Evolutionary conservation across 2,797 vertebrate species (phyloP), one percentile per base, ranked within the genome.

Genomic region (Simalia tracyae): DNA sequence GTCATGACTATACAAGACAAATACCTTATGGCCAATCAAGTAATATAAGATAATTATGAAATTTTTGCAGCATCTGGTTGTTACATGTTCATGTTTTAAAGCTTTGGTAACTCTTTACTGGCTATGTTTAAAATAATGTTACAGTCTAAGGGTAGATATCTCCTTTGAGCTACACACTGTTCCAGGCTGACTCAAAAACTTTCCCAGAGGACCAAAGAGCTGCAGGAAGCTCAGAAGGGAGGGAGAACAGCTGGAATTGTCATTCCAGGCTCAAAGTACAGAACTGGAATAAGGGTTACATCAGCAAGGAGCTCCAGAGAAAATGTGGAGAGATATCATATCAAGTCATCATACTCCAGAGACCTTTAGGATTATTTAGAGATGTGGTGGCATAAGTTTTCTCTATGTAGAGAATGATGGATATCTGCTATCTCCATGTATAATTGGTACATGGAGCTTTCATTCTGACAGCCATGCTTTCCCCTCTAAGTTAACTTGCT

Each of bases 41-140:
- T 56, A 46, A 14, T 36, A 54, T 11, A 86, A 36, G 50, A 90
- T 42, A 84, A 24, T 42, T 26, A 86, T 19, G 59, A 89, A 66
- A 63, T 17, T 42, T 22, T 50, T 84, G 59, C n/a, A 68, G 76
- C 84, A 86, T 89, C 89, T 92, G 85, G 56, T 76, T 81, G 76
- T 57, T 64, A n/a, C 57, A 92, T 50, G 57, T 90, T 90, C 28
- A 56, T 31, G 0, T 89, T 91, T 93, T 50, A 61, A 89, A 84
- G 63, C 88, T 68, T 8, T 64, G 26, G 19, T 9, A 68, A 57
- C 11, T 89, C 2, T 59, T 94, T 57, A 86, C 89, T 10, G 61
- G 1, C 7, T 31, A 54, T 22, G 14, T 85, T 93, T 88, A 84
- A 76, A 90, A 92, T 42, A 89, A 6, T 63, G 87, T 46, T 50